Percentiles rank a stretch among this genome's conserved stretches.
These are phyloP conservation scores for Aplochiton taeniatus DNA, from an alignment of 2,797 vertebrate species.

Conservation along the genomic window DNA sequence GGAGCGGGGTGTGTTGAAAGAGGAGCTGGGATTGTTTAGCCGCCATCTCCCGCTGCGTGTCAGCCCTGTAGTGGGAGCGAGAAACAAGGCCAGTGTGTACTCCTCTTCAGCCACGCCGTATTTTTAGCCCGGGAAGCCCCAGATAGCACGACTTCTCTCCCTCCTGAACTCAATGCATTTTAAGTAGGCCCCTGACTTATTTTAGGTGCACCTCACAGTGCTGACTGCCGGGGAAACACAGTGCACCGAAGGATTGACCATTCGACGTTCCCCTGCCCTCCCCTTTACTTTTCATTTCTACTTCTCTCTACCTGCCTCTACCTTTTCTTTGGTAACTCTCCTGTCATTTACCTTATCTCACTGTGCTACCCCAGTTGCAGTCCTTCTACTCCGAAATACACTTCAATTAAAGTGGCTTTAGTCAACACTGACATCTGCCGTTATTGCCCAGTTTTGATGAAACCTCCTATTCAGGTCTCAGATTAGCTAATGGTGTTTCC, in stretches of 20 bases:
- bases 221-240: slow-evolving; percentile 27
- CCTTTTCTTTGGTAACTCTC: not conserved
- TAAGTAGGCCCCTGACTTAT: slow-evolving; percentile 41
- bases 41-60: slow-evolving; percentile 30
- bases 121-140: slow-evolving; percentile 60
- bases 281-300: not conserved
- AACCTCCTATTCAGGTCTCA: not conserved
- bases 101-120: slow-evolving; percentile 43
- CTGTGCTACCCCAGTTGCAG: too few species aligned
- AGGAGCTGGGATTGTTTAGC: slow-evolving; percentile 34
- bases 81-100: slow-evolving; percentile 59
- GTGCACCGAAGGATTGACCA: slow-evolving; percentile 24
- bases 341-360: not conserved
- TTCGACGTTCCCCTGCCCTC: not conserved
- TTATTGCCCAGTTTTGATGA: too few species aligned
- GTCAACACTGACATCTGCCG: too few species aligned
- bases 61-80: slow-evolving; percentile 44
- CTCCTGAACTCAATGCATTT: slow-evolving; percentile 58
- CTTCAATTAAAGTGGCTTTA: not conserved
- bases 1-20: not conserved
- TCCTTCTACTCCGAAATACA: not conserved
- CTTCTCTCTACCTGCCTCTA: not conserved
- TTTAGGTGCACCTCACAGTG: slow-evolving; percentile 34
- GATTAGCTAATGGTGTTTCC: not conserved
- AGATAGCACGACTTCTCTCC: slow-evolving; percentile 46